A percentile compares a stretch with the other conserved stretches of the same genome.
Conservation (phyloP, 1,140 invertebrate species). For the Zaprionus inermis region DNA sequence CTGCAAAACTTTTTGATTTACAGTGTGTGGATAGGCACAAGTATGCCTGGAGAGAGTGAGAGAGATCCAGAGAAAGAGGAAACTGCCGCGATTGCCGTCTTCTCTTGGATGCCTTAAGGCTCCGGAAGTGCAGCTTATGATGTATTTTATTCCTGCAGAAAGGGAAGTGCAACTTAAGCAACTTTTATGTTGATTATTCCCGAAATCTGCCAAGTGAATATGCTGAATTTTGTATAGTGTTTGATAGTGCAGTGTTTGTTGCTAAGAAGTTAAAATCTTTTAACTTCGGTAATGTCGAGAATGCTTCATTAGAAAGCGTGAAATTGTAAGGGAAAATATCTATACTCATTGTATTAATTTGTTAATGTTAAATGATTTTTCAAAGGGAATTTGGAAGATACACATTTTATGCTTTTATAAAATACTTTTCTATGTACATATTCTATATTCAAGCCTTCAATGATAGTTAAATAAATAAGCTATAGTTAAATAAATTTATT, state of each 20-base stretch:
- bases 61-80: not conserved
- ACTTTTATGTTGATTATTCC: constrained; percentile 34
- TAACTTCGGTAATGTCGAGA: too few species aligned
- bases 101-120: constrained; percentile 53
- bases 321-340: too few species aligned
- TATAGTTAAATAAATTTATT: too few species aligned
- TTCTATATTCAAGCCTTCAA: too few species aligned
- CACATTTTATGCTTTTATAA: too few species aligned
- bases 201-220: not conserved
- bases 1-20: constrained; percentile 77
- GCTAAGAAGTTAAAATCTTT: not conserved
- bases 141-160: constrained; percentile 41
- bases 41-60: not conserved
- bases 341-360: too few species aligned
- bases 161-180: constrained; percentile 32
- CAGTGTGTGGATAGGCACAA: constrained; percentile 39
- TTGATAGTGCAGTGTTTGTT: not conserved
- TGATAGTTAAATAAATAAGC: too few species aligned
- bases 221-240: constrained; percentile 5
- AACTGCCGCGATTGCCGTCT: constrained; percentile 19
- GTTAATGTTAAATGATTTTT: too few species aligned
- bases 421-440: too few species aligned
- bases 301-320: not conserved
- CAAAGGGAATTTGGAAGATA: too few species aligned
- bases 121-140: constrained; percentile 60